These are phyloP conservation scores for Chironomus striatipennis DNA, from an alignment of 1,140 invertebrate genomes.

Conservation along the genomic window DNA sequence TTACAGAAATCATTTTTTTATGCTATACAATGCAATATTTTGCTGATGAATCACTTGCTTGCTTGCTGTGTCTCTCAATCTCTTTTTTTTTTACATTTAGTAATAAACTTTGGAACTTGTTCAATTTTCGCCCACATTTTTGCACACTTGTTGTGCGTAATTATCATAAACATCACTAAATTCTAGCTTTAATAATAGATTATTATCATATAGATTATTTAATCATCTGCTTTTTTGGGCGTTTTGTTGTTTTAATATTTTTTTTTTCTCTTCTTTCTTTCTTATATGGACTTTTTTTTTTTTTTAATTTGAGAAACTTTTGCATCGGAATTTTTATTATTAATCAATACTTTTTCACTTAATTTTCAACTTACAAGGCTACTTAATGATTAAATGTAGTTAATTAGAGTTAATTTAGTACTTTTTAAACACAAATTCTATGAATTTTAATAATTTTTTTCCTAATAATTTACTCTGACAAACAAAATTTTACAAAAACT, in stretches of 20 bases:
- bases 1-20: neutral
- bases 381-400: slow-evolving; percentile 1
- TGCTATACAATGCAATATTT: neutral
- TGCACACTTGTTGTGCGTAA: neutral
- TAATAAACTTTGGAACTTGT: neutral
- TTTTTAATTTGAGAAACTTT: too few relatives aligned
- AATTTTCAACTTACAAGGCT: slow-evolving; percentile 3
- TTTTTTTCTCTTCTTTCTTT: neutral
- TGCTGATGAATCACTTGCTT: slow-evolving; percentile 11
- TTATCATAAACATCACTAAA: neutral
- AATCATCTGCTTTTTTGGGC: neutral
- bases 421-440: slow-evolving; percentile 12
- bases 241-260: neutral
- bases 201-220: neutral
- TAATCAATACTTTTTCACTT: neutral
- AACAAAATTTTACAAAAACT: neutral
- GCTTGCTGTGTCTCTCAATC: neutral
- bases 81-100: too few relatives aligned
- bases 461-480: too few relatives aligned
- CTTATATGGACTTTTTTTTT: neutral
- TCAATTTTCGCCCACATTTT: neutral
- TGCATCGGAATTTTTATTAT: neutral
- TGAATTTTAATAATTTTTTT: neutral
- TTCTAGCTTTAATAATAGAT: neutral
- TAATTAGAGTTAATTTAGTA: neutral